phyloP scores from a whole-genome alignment of 2,113 vertebrate genomes.

The Rana temporaria region DNA sequence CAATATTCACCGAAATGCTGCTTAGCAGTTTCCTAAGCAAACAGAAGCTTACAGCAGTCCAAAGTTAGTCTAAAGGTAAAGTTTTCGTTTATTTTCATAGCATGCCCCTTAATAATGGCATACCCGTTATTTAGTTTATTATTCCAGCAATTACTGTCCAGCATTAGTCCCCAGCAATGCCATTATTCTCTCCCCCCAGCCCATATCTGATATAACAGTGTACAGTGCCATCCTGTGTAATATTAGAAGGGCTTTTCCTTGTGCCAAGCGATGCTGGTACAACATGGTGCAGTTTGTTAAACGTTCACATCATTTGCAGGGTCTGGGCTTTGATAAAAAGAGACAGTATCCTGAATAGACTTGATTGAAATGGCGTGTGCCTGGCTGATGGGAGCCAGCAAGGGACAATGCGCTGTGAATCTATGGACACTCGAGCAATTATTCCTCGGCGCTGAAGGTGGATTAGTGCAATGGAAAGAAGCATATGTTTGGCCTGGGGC shows the following conservation, averaged over 20 bases:
- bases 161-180: too few species aligned
- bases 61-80: too few species aligned
- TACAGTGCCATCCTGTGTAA: background rate
- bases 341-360: constrained; percentile 85
- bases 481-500: constrained; percentile 99
- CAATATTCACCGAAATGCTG: too few species aligned
- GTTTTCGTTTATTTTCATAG: too few species aligned
- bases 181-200: too few species aligned
- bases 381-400: constrained; percentile 97
- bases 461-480: constrained; percentile 99
- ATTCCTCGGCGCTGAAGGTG: constrained; percentile 99
- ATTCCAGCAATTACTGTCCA: too few species aligned
- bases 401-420: constrained; percentile 98
- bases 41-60: too few species aligned
- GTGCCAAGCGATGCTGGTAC: constrained; percentile 64
- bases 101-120: too few species aligned
- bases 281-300: constrained; percentile 78
- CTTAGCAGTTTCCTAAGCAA: too few species aligned
- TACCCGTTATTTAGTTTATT: too few species aligned
- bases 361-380: constrained; percentile 99
- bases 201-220: background rate
- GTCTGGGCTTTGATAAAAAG: constrained; percentile 89
- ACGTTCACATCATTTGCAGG: constrained; percentile 77
- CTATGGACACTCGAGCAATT: constrained; percentile 99
- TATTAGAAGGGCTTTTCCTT: background rate